phyloP scores from a whole-genome alignment of 2,888 invertebrate species.

The Andricus curvator region DNA sequence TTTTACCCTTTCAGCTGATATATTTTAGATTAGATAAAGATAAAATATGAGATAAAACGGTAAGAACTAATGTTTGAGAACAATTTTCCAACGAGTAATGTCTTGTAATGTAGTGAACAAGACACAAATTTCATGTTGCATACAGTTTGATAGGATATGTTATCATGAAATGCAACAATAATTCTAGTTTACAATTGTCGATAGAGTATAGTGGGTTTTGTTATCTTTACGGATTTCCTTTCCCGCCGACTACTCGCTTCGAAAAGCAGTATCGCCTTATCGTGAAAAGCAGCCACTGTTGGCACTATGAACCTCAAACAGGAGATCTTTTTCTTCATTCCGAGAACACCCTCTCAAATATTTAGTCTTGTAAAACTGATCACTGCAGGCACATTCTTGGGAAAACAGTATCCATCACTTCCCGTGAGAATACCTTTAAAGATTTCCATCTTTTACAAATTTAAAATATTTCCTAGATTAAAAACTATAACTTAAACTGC shows the following conservation, averaged over 20 bases:
- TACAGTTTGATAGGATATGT: neutral
- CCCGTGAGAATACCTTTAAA: neutral
- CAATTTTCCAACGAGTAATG: neutral
- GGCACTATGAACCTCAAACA: constrained; percentile 10
- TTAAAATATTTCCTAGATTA: no score
- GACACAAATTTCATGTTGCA: neutral
- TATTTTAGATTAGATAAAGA: constrained; percentile 11
- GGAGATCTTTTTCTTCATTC: constrained; percentile 18
- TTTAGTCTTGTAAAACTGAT: constrained; percentile 24
- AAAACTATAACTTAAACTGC: no score
- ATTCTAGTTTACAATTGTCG: neutral
- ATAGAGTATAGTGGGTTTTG: constrained; percentile 9
- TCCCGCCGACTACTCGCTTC: neutral
- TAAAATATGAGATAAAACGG: neutral
- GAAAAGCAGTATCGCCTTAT: constrained; percentile 17
- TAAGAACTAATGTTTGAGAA: neutral
- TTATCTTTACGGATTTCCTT: constrained; percentile 33
- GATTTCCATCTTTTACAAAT: neutral
- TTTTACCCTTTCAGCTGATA: neutral
- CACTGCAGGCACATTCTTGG: neutral
- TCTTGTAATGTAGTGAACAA: constrained; percentile 8
- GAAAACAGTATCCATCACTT: constrained; percentile 11
- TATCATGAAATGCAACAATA: constrained; percentile 27
- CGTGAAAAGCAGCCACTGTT: constrained; percentile 34
- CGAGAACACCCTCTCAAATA: constrained; percentile 5